A percentile compares a stretch with the other conserved stretches of the same genome.
Evolutionary conservation across 2,113 vertebrate genomes (phyloP).

Genomic region (Cryptomyrus ogoouensis): DNA sequence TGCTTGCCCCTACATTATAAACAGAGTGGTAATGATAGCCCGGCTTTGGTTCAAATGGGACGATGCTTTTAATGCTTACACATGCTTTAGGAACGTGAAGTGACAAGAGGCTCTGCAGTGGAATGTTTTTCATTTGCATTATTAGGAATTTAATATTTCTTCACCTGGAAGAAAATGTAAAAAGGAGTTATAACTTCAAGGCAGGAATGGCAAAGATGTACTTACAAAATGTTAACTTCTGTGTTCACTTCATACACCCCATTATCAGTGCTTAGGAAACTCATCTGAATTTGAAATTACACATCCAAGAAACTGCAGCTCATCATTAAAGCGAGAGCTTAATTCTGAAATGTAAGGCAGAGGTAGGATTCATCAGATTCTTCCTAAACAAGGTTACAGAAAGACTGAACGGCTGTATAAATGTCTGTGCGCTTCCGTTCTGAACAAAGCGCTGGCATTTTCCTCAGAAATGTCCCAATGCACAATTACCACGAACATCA

Average conservation of each 20-base stretch:
- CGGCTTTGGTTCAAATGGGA: not conserved
- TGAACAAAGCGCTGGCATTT: not conserved
- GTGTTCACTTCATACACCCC: not conserved
- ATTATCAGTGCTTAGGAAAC: not conserved
- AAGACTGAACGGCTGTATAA: not conserved
- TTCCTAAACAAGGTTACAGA: not conserved
- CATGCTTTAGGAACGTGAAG: not conserved
- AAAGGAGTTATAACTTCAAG: not conserved
- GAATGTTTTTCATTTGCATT: constrained; percentile 14
- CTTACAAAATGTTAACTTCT: not conserved
- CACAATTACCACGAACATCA: not conserved
- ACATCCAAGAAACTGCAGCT: not conserved
- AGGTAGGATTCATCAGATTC: not conserved
- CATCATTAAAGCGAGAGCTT: not conserved
- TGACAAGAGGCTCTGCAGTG: not conserved
- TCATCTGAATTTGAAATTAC: not conserved
- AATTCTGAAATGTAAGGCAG: not conserved
- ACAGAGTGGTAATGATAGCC: not conserved
- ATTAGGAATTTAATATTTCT: not conserved
- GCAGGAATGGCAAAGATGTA: not conserved
- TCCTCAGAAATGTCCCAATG: not conserved
- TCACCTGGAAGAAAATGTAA: not conserved
- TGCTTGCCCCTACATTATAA: constrained; percentile 29
- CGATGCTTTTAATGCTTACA: not conserved
- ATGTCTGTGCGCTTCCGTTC: not conserved